These are phyloP conservation scores for Zophobas atratus DNA, from an alignment of 1,140 invertebrate species.

Conservation along the genomic window DNA sequence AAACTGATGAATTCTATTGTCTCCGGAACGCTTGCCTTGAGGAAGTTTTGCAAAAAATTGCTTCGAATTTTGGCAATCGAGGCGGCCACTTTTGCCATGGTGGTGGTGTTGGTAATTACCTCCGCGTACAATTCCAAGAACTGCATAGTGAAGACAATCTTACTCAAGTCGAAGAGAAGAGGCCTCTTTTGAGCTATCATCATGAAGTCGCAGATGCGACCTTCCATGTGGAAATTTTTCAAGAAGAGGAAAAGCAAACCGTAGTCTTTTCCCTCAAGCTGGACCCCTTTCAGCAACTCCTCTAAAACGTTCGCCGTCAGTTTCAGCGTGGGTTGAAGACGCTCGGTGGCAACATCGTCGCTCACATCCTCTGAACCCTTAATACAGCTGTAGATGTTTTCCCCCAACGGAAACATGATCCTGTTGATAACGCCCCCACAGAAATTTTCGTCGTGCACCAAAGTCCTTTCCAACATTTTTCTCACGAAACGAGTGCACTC, in stretches of 20 bases:
- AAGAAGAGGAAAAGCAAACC: conserved; percentile 52
- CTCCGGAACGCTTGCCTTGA: too few species aligned
- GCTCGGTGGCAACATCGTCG: conserved; percentile 70
- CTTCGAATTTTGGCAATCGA: neutral
- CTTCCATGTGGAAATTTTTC: conserved; percentile 47
- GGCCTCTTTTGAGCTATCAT: conserved; percentile 52
- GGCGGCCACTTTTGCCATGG: neutral
- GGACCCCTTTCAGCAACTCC: conserved; percentile 60
- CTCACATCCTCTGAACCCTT: conserved; percentile 65
- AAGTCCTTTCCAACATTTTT: conserved; percentile 65
- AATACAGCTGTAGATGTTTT: conserved; percentile 13
- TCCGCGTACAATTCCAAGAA: conserved; percentile 44
- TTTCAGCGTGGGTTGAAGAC: conserved; percentile 71
- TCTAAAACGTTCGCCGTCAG: conserved; percentile 67
- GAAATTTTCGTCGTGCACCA: conserved; percentile 48
- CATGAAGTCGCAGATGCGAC: conserved; percentile 50
- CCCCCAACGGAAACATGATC: conserved; percentile 48
- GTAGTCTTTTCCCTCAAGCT: conserved; percentile 37
- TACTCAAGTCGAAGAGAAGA: conserved; percentile 52
- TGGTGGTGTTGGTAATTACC: neutral
- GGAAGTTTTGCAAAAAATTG: too few species aligned
- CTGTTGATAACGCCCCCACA: conserved; percentile 46
- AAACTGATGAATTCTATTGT: neutral
- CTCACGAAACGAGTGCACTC: conserved; percentile 73
- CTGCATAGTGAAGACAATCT: conserved; percentile 51